phyloP scores from a whole-genome alignment of 2,113 vertebrate species.

The Porphyrio hochstetteri region DNA sequence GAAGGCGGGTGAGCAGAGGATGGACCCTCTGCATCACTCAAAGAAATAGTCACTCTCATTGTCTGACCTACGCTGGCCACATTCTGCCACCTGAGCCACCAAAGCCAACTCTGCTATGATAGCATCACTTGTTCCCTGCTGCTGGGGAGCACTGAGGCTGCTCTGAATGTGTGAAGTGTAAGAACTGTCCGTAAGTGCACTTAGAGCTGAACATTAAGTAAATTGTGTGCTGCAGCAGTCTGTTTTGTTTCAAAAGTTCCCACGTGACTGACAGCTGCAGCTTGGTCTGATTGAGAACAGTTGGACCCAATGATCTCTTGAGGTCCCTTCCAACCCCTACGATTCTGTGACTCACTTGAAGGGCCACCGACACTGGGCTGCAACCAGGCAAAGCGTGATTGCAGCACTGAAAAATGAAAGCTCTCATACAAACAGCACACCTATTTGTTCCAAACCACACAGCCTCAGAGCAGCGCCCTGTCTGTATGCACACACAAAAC shows the following conservation, averaged over 20 bases:
- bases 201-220: neutral
- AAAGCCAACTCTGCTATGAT: neutral
- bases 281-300: neutral
- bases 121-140: neutral
- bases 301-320: too few relatives aligned
- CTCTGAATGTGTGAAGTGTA: neutral
- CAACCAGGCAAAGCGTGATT: neutral
- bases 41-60: neutral
- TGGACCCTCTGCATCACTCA: neutral
- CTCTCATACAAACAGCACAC: neutral
- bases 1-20: neutral
- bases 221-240: neutral
- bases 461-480: neutral
- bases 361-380: neutral
- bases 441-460: neutral
- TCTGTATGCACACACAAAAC: neutral
- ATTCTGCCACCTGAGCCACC: neutral
- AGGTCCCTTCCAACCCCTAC: too few relatives aligned
- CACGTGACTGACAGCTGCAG: neutral
- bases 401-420: neutral
- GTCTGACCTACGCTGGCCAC: neutral
- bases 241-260: neutral
- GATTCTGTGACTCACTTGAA: neutral
- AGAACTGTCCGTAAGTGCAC: neutral
- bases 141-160: neutral